Evolutionary conservation across 2,888 invertebrate species (phyloP), one percentile per base, ranked within the genome.

Genomic region (Thyatira batis): DNA sequence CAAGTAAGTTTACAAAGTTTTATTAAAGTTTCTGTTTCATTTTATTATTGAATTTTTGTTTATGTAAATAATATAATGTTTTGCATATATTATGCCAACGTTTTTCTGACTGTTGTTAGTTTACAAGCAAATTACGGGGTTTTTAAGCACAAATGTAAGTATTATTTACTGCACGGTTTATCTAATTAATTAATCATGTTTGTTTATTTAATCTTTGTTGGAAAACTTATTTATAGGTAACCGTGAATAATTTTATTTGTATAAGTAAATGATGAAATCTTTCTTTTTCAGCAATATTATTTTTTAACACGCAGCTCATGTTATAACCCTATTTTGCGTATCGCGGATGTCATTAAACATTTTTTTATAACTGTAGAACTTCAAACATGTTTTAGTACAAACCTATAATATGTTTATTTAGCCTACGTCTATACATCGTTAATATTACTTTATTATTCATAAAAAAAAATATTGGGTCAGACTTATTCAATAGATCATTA

Each of bases 1-100:
- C 55, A 54, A 65, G 78, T 78, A 73, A 78, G 78, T 78, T 53
- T 45, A 49, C 13, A 28, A 65, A 68, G 52, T 73, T 67, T 71
- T 57, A 61, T 67, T 55, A 56, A 55, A 64, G 59, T 66, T 2
- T 6, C 11, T 48, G n/a, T n/a, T n/a, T n/a, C n/a, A n/a, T n/a
- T n/a, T n/a, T n/a, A n/a, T n/a, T n/a, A n/a, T n/a, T n/a, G n/a
- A n/a, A n/a, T n/a, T n/a, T n/a, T n/a, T n/a, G n/a, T n/a, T n/a
- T n/a, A n/a, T n/a, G n/a, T n/a, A n/a, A n/a, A n/a, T n/a, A n/a
- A n/a, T n/a, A n/a, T n/a, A n/a, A n/a, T n/a, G n/a, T n/a, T n/a
- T n/a, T n/a, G n/a, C n/a, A n/a, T n/a, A n/a, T n/a, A n/a, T n/a
- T n/a, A n/a, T n/a, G n/a, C n/a, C n/a, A n/a, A n/a, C n/a, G n/a